Conservation (phyloP, 2,113 vertebrate species). For the Cochlearius cochlearius region DNA sequence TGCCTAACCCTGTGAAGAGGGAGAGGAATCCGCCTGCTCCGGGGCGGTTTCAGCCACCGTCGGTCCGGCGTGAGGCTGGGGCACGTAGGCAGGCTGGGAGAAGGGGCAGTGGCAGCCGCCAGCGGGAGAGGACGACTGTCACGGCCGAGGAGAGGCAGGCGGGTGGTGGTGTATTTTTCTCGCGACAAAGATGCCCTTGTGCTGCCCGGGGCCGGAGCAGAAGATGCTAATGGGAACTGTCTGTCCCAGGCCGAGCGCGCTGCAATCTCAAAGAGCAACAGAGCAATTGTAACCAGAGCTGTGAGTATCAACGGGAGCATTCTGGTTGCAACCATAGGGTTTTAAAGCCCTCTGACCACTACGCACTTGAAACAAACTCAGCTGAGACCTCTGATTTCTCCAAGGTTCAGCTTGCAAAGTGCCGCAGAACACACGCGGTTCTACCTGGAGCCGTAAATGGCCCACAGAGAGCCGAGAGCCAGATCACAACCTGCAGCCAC, state of each 20-base stretch:
- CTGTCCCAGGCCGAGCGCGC: background rate
- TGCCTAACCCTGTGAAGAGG: conserved; percentile 64
- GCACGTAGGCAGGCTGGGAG: background rate
- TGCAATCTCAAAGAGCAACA: background rate
- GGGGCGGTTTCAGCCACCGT: rapidly evolving
- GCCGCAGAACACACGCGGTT: background rate
- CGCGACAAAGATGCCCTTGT: background rate
- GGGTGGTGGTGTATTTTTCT: background rate
- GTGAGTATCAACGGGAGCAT: rapidly evolving
- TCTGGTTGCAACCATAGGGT: background rate
- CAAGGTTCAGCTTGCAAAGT: background rate
- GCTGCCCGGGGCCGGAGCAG: background rate
- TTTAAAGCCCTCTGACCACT: background rate
- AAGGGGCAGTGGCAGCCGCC: background rate
- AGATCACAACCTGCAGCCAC: background rate
- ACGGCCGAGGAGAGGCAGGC: background rate
- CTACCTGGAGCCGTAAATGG: background rate
- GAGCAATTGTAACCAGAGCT: background rate
- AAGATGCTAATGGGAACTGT: background rate
- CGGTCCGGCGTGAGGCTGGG: background rate
- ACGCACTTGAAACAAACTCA: background rate
- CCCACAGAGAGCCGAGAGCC: background rate
- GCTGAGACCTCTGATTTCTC: background rate
- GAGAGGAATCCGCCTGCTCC: background rate
- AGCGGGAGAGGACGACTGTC: background rate